Percentiles rank a stretch among this genome's conserved stretches.
phyloP scores from a whole-genome alignment of 2,797 vertebrate species.

The Gastrophryne carolinensis region DNA sequence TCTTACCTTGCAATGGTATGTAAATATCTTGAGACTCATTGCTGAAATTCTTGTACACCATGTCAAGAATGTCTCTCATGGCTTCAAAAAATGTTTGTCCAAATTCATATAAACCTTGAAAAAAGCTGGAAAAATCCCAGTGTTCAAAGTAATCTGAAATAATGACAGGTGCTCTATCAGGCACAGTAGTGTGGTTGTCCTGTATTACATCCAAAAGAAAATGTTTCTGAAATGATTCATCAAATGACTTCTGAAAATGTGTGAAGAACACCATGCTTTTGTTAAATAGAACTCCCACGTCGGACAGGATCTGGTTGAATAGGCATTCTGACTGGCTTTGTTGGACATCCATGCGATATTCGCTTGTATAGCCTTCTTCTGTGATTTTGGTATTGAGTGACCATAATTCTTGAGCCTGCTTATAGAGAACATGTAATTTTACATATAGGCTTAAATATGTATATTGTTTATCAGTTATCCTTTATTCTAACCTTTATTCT shows the following conservation, averaged over 20 bases:
- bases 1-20: conserved; percentile 55
- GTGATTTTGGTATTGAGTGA: conserved; percentile 70
- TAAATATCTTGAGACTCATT: conserved; percentile 57
- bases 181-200: conserved; percentile 59
- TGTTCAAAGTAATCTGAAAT: conserved; percentile 68
- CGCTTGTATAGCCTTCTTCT: conserved; percentile 59
- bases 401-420: conserved; percentile 81
- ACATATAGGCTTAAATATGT: neutral
- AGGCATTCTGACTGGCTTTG: conserved; percentile 72
- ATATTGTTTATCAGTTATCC: no score
- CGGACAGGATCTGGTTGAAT: conserved; percentile 72
- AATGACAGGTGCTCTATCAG: conserved; percentile 56
- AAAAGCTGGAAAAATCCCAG: conserved; percentile 73
- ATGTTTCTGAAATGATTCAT: conserved; percentile 74
- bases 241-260: conserved; percentile 74
- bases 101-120: conserved; percentile 82
- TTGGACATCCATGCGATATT: conserved; percentile 67
- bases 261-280: conserved; percentile 75
- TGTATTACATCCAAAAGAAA: conserved; percentile 70
- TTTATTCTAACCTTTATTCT: no score
- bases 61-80: conserved; percentile 75
- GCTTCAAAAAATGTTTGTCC: conserved; percentile 78
- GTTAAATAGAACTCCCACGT: conserved; percentile 73
- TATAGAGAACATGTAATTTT: neutral
- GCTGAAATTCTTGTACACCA: conserved; percentile 70